These are phyloP conservation scores for Oscheius myriophilus DNA, from an alignment of 2,888 invertebrate genomes.

Conservation along the genomic window DNA sequence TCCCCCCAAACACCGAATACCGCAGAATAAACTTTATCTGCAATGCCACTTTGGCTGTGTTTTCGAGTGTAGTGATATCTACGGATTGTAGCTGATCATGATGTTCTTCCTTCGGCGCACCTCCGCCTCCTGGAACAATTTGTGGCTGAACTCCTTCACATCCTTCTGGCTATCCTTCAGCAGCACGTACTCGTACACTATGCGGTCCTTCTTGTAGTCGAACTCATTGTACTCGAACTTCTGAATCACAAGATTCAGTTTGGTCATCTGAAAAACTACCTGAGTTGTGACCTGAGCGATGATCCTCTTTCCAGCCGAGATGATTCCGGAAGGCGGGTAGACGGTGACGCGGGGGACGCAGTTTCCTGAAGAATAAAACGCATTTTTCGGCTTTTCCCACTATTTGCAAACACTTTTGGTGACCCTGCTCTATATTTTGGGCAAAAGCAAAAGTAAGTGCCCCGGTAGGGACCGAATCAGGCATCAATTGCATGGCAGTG, in stretches of 20 bases:
- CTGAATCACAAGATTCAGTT: not conserved
- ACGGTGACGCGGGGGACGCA: conserved; percentile 39
- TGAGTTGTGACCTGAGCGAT: too few species aligned
- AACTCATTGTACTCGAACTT: not conserved
- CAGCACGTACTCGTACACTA: conserved; percentile 21
- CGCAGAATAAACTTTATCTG: too few species aligned
- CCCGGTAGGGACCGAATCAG: too few species aligned
- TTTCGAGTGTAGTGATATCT: too few species aligned
- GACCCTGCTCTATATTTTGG: too few species aligned
- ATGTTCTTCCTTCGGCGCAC: conserved; percentile 21
- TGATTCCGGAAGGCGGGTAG: conserved; percentile 40
- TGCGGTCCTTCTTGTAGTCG: conserved; percentile 19
- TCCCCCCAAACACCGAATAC: too few species aligned
- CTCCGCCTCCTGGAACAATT: conserved; percentile 9
- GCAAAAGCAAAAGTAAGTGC: too few species aligned
- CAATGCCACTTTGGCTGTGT: too few species aligned
- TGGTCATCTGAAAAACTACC: too few species aligned
- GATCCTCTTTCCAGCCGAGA: conserved; percentile 34
- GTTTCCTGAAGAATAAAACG: conserved; percentile 15
- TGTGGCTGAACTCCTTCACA: conserved; percentile 17
- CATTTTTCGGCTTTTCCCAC: too few species aligned
- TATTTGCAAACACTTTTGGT: too few species aligned
- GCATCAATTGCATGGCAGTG: too few species aligned
- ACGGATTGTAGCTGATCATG: conserved; percentile 8
- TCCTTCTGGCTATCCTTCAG: conserved; percentile 16